A percentile compares a stretch with the other conserved stretches of the same genome.
Evolutionary conservation across 1,140 invertebrate species (phyloP).

Genomic region (Hesperophylax magnus): DNA sequence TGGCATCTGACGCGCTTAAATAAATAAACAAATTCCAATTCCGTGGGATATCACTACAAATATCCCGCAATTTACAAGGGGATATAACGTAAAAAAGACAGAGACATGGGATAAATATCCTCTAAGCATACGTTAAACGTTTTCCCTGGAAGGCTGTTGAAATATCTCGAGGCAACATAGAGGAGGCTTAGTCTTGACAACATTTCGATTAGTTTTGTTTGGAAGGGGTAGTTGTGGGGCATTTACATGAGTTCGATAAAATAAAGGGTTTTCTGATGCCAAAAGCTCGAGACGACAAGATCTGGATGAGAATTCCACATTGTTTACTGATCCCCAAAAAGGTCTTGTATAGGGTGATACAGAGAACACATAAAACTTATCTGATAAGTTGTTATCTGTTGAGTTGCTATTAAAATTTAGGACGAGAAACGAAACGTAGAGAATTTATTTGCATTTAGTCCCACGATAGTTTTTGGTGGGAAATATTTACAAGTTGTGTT

Average conservation of each 20-base stretch:
- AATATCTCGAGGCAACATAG: background rate
- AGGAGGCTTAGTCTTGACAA: background rate
- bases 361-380: no score
- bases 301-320: background rate
- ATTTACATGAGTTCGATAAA: slow-evolving; percentile 14
- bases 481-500: no score
- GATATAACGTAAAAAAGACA: background rate
- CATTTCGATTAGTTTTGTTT: slow-evolving; percentile 1
- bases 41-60: background rate
- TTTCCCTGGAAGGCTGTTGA: background rate
- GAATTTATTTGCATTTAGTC: no score
- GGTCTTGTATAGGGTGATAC: background rate
- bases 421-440: no score
- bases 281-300: background rate
- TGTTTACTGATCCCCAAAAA: background rate
- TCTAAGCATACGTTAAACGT: background rate
- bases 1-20: no score
- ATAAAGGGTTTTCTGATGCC: background rate
- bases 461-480: no score
- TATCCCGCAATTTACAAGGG: background rate
- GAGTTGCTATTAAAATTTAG: no score
- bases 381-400: no score
- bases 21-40: background rate
- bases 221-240: background rate
- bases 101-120: background rate